Evolutionary conservation across 2,113 vertebrate genomes (phyloP).

Genomic region (Phoenicopterus ruber): DNA sequence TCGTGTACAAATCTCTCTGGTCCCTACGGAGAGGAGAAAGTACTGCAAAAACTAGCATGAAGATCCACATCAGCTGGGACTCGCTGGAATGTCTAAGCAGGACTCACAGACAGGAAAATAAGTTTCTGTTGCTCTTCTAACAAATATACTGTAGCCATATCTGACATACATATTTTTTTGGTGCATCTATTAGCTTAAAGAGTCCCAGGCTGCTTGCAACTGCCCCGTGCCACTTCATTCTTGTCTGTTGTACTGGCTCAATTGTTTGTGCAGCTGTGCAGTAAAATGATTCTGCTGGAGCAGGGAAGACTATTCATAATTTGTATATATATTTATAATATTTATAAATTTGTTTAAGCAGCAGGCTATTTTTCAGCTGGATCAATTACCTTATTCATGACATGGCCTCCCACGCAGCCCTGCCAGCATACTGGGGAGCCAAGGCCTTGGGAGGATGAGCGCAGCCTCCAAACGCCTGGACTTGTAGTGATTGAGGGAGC

Average conservation of each 20-base stretch:
- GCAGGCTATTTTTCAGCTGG: not conserved
- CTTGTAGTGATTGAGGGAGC: not conserved
- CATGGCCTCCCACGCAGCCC: not conserved
- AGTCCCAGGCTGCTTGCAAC: not conserved
- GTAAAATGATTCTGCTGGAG: not conserved
- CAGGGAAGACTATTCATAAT: not conserved
- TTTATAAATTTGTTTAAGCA: not conserved
- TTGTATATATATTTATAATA: not conserved
- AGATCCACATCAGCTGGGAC: not conserved
- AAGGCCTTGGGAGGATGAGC: not conserved
- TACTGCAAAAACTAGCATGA: not conserved
- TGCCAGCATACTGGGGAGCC: not conserved
- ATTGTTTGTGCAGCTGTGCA: constrained; percentile 21
- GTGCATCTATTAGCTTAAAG: not conserved
- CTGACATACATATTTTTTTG: not conserved
- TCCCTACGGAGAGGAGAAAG: not conserved
- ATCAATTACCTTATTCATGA: not conserved
- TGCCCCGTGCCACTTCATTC: not conserved
- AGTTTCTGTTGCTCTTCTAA: not conserved
- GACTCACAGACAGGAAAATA: not conserved
- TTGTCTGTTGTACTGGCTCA: not conserved
- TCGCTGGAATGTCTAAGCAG: not conserved
- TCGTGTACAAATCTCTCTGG: not conserved
- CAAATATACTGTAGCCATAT: not conserved
- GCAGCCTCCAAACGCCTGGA: not conserved